Conservation (phyloP, 2,797 vertebrate species). For the Protosalanx chinensis region DNA sequence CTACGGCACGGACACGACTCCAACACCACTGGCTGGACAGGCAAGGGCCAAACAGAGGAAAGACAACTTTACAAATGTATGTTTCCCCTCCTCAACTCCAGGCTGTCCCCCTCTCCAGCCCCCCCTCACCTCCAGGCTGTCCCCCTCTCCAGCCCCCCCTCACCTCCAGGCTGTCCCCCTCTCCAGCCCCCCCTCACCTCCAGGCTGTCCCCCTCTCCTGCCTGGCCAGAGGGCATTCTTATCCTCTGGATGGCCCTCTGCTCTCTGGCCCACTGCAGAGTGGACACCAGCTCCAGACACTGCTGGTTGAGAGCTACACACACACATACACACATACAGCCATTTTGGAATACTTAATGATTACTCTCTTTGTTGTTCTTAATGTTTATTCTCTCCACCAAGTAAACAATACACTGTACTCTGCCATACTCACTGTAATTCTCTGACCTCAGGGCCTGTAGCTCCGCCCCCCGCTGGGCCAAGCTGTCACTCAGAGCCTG, state of each 20-base stretch:
- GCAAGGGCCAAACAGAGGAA: conserved; percentile 15
- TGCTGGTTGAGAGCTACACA: conserved; percentile 77
- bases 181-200: conserved; percentile 70
- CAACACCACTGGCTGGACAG: conserved; percentile 78
- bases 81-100: no score
- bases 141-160: neutral
- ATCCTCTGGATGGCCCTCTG: conserved; percentile 74
- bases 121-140: neutral
- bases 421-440: conserved; percentile 74
- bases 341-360: neutral
- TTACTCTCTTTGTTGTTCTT: neutral
- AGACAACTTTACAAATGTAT: no score
- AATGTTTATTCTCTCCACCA: no score
- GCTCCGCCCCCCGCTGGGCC: conserved; percentile 73
- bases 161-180: neutral
- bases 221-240: conserved; percentile 50
- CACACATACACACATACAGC: conserved; percentile 7
- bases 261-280: conserved; percentile 75
- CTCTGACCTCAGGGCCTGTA: conserved; percentile 77
- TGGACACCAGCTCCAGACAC: conserved; percentile 79
- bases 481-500: conserved; percentile 74
- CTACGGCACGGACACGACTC: conserved; percentile 79
- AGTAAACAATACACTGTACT: no score
- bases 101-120: no score
- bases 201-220: conserved; percentile 72